A percentile compares a stretch with the other conserved stretches of the same genome.
phyloP scores from a whole-genome alignment of 2,888 invertebrate genomes.

The Saturnia pavonia region DNA sequence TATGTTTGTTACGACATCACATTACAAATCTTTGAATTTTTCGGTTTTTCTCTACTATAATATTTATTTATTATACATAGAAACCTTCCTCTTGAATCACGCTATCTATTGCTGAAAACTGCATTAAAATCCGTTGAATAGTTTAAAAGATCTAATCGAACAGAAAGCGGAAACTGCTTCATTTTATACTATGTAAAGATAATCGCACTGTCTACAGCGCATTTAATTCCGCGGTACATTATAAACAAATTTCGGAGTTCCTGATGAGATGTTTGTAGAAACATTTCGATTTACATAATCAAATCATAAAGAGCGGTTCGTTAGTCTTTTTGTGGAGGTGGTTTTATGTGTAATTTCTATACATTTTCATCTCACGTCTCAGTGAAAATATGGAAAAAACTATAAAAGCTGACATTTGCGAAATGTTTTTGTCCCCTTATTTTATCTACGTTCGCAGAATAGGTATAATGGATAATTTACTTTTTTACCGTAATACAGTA shows the following conservation, averaged over 20 bases:
- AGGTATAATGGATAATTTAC: background rate
- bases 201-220: background rate
- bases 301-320: conserved; percentile 23
- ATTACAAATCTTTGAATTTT: too few relatives aligned
- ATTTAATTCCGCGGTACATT: background rate
- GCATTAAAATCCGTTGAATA: too few relatives aligned
- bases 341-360: conserved; percentile 31
- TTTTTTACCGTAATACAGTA: too few relatives aligned
- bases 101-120: too few relatives aligned
- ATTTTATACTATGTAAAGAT: too few relatives aligned
- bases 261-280: conserved; percentile 21
- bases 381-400: conserved; percentile 21
- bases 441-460: background rate
- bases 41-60: too few relatives aligned
- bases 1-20: too few relatives aligned
- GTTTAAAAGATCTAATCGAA: too few relatives aligned
- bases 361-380: conserved; percentile 11
- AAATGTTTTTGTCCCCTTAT: background rate
- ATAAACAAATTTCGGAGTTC: conserved; percentile 9
- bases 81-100: too few relatives aligned
- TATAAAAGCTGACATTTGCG: conserved; percentile 15
- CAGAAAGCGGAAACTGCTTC: too few relatives aligned
- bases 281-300: conserved; percentile 24
- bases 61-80: too few relatives aligned
- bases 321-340: conserved; percentile 21